Evolutionary conservation across 2,797 vertebrate species (phyloP).

Genomic region (Xiphorhynchus erythropygius): DNA sequence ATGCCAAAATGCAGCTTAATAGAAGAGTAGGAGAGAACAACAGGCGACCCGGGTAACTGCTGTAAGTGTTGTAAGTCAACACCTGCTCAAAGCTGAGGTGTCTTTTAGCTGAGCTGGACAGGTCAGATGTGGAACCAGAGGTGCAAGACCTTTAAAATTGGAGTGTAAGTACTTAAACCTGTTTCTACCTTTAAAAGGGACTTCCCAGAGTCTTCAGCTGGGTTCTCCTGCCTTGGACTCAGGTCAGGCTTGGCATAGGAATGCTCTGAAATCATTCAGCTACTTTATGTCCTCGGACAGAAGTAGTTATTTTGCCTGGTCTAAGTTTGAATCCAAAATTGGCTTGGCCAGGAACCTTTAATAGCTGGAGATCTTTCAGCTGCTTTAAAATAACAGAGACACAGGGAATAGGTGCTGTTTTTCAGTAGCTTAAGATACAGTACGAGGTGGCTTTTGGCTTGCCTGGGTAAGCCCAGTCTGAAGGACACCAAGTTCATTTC

Average conservation of each 20-base stretch:
- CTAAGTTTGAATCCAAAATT: neutral
- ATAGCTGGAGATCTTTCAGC: neutral
- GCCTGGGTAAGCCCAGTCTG: neutral
- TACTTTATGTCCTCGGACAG: constrained; percentile 10
- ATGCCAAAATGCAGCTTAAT: neutral
- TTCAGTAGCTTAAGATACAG: neutral
- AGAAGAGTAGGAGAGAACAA: neutral
- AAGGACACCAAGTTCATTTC: neutral
- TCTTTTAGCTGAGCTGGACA: neutral
- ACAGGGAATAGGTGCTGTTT: neutral
- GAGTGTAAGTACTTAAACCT: neutral
- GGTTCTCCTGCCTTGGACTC: neutral
- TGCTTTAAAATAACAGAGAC: neutral
- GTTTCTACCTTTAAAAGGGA: neutral
- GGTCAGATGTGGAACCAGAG: neutral
- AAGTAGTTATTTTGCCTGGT: neutral
- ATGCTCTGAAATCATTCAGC: neutral
- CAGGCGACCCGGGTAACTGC: neutral
- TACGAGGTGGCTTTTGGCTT: neutral
- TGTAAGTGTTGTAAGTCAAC: neutral
- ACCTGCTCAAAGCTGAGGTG: neutral
- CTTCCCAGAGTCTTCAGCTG: neutral
- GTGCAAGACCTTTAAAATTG: neutral
- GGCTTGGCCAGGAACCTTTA: neutral
- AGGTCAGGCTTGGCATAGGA: neutral